Conservation (phyloP, 2,113 vertebrate species). For the Barnardius zonarius region DNA sequence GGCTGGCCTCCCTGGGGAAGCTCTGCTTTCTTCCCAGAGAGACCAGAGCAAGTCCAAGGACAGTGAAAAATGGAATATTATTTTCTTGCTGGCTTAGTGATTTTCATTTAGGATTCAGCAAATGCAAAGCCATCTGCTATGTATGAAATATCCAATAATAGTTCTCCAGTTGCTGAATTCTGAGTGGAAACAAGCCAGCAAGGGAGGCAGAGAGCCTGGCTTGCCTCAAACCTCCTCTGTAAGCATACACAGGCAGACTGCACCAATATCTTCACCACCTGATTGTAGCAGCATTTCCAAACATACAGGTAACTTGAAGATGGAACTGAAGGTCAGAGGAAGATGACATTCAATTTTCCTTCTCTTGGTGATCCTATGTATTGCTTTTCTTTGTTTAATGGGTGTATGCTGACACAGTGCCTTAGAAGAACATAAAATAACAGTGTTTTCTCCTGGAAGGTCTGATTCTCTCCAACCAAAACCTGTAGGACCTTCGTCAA, state of each 20-base stretch:
- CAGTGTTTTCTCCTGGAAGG: background rate
- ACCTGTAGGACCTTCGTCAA: background rate
- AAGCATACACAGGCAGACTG: background rate
- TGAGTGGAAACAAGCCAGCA: conserved; percentile 24
- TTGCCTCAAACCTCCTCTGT: background rate
- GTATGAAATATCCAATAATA: conserved; percentile 44
- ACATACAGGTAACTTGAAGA: background rate
- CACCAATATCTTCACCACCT: background rate
- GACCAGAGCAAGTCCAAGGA: conserved; percentile 25
- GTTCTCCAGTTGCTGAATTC: conserved; percentile 41
- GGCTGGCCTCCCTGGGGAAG: background rate
- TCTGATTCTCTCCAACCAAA: background rate
- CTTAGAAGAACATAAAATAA: background rate
- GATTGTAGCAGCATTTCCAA: background rate
- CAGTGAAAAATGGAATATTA: conserved; percentile 26
- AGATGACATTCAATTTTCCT: background rate
- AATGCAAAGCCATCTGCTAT: conserved; percentile 59
- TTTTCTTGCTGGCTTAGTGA: conserved; percentile 58
- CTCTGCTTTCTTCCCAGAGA: conserved; percentile 5
- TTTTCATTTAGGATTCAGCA: conserved; percentile 57
- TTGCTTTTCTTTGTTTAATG: background rate
- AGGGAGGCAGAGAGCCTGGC: background rate
- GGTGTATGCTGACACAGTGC: background rate
- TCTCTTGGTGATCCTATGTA: background rate
- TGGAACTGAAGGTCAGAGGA: background rate